Conservation (phyloP, 2,888 invertebrate species). For the Chloroclystis v-ata region DNA sequence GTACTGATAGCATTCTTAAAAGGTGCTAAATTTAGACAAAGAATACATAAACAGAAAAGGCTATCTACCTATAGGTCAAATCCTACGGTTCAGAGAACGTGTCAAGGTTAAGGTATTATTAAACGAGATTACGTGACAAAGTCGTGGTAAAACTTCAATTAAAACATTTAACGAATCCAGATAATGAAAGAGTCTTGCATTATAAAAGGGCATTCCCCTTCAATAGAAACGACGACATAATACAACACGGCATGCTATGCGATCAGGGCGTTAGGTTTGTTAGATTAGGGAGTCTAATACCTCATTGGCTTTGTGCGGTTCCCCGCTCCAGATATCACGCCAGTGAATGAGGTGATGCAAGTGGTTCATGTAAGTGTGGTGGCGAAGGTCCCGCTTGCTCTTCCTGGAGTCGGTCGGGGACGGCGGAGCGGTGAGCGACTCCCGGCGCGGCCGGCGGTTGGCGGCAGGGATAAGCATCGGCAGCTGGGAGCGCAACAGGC, state of each 20-base stretch:
- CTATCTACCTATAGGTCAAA: neutral
- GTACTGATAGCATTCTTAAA: no score
- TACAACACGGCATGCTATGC: slow-evolving; percentile 35
- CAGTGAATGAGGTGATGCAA: slow-evolving; percentile 70
- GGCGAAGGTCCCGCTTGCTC: slow-evolving; percentile 57
- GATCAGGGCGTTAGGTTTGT: slow-evolving; percentile 27
- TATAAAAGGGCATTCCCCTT: slow-evolving; percentile 25
- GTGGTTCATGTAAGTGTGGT: slow-evolving; percentile 68
- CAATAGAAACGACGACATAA: slow-evolving; percentile 28
- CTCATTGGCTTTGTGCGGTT: slow-evolving; percentile 67
- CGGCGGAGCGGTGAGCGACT: slow-evolving; percentile 70
- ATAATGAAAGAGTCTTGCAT: neutral
- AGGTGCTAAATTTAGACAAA: neutral
- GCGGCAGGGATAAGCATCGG: slow-evolving; percentile 50
- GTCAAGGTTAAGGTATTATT: neutral
- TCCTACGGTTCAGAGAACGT: neutral
- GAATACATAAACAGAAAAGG: neutral
- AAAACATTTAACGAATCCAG: no score
- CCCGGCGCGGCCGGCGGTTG: slow-evolving; percentile 44
- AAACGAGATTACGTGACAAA: no score
- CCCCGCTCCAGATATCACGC: slow-evolving; percentile 72
- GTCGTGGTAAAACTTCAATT: no score
- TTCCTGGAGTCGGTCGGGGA: slow-evolving; percentile 71
- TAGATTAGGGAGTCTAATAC: slow-evolving; percentile 39
- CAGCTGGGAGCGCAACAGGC: slow-evolving; percentile 53